Evolutionary conservation across 2,113 vertebrate genomes (phyloP).

Genomic region (Neodontobutis hainanensis): DNA sequence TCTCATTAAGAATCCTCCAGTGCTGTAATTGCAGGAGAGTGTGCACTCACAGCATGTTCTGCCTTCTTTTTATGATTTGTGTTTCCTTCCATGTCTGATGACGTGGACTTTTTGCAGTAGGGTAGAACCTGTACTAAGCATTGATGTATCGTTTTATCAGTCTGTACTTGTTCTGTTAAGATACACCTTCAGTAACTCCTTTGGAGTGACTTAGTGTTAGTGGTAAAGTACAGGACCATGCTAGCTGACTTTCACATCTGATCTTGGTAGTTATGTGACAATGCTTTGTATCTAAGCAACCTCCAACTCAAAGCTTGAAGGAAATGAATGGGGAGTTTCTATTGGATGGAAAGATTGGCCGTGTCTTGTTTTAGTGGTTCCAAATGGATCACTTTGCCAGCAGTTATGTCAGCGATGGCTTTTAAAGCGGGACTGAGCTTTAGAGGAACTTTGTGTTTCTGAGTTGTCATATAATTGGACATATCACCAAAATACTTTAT

Average conservation of each 20-base stretch:
- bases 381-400: slow-evolving; percentile 18
- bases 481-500: neutral
- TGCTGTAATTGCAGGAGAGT: neutral
- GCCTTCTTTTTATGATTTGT: neutral
- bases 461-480: slow-evolving; percentile 1
- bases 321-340: slow-evolving; percentile 27
- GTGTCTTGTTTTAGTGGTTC: slow-evolving; percentile 23
- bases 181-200: neutral
- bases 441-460: neutral
- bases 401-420: slow-evolving; percentile 10
- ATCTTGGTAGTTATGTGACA: slow-evolving; percentile 36
- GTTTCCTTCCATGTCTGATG: neutral
- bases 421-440: slow-evolving; percentile 3
- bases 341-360: slow-evolving; percentile 11
- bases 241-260: slow-evolving; percentile 26
- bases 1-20: neutral
- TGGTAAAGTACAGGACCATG: neutral
- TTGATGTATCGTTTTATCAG: too few species aligned
- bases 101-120: too few species aligned
- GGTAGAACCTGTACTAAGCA: too few species aligned
- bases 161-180: neutral
- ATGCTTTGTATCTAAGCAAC: slow-evolving; percentile 64
- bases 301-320: slow-evolving; percentile 38
- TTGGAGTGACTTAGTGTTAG: neutral
- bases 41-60: neutral